These are phyloP conservation scores for Vesta saturnalis DNA, from an alignment of 2,888 invertebrate species.

Conservation along the genomic window DNA sequence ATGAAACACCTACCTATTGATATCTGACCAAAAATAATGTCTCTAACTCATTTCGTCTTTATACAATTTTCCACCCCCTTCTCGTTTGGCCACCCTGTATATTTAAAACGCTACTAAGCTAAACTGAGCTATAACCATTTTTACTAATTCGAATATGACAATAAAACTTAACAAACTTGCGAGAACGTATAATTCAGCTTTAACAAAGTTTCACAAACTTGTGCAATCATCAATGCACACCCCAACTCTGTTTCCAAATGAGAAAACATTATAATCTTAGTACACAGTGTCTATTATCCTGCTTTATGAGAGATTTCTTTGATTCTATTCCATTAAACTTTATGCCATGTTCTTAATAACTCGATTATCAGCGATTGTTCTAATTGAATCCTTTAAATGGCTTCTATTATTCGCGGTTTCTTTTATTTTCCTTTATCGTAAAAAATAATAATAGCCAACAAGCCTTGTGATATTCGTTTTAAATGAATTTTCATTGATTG, in stretches of 20 bases:
- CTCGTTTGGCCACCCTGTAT: too few relatives aligned
- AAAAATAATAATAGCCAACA: slow-evolving; percentile 7
- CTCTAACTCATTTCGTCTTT: too few relatives aligned
- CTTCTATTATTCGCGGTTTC: slow-evolving; percentile 29
- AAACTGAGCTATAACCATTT: too few relatives aligned
- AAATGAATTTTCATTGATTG: neutral
- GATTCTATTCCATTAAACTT: slow-evolving; percentile 54
- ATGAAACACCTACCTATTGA: too few relatives aligned
- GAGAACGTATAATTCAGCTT: slow-evolving; percentile 46
- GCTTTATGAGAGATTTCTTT: slow-evolving; percentile 50
- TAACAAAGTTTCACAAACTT: slow-evolving; percentile 51
- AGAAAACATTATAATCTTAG: slow-evolving; percentile 48
- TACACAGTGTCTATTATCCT: slow-evolving; percentile 50
- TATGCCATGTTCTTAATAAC: slow-evolving; percentile 52
- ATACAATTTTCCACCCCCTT: too few relatives aligned
- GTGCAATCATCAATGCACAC: slow-evolving; percentile 49
- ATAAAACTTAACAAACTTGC: slow-evolving; percentile 32
- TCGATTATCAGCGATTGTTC: slow-evolving; percentile 48
- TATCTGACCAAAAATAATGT: too few relatives aligned
- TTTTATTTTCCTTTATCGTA: slow-evolving; percentile 17
- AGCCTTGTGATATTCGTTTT: neutral
- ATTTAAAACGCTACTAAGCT: too few relatives aligned
- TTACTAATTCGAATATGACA: slow-evolving; percentile 28
- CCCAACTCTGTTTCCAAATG: slow-evolving; percentile 47
- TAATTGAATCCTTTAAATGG: slow-evolving; percentile 33